Conservation (phyloP, 2,113 vertebrate species). For the Gracilinanus agilis region DNA sequence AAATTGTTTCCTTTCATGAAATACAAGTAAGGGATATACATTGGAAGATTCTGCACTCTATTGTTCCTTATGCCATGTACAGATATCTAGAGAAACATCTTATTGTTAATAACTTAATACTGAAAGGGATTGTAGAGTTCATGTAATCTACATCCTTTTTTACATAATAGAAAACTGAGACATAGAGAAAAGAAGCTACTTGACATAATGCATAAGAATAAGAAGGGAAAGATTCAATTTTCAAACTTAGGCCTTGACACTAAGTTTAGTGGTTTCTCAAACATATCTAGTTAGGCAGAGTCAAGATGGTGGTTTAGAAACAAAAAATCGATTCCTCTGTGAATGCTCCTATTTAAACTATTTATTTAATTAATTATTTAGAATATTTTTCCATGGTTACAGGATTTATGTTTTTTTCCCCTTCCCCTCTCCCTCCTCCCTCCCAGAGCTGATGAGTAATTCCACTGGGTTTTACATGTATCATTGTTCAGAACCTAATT, state of each 20-base stretch:
- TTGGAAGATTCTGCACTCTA: background rate
- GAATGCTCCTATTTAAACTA: too few relatives aligned
- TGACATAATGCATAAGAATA: background rate
- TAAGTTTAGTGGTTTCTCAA: background rate
- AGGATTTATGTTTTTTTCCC: too few relatives aligned
- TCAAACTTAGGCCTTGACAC: background rate
- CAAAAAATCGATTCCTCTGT: too few relatives aligned
- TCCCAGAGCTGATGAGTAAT: too few relatives aligned
- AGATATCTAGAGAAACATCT: background rate
- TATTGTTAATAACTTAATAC: background rate
- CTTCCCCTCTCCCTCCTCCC: too few relatives aligned
- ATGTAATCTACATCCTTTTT: background rate
- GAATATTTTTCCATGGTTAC: too few relatives aligned
- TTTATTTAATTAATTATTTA: too few relatives aligned
- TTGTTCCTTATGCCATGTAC: background rate
- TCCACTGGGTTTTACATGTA: too few relatives aligned
- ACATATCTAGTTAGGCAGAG: too few relatives aligned
- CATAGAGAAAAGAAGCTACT: background rate
- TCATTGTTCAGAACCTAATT: too few relatives aligned
- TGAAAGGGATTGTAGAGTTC: background rate
- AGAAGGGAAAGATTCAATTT: background rate
- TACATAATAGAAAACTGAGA: background rate
- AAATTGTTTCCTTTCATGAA: background rate
- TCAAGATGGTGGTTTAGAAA: too few relatives aligned
- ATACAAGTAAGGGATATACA: background rate